phyloP scores from a whole-genome alignment of 2,113 vertebrate species.

The Festucalex cinctus region DNA sequence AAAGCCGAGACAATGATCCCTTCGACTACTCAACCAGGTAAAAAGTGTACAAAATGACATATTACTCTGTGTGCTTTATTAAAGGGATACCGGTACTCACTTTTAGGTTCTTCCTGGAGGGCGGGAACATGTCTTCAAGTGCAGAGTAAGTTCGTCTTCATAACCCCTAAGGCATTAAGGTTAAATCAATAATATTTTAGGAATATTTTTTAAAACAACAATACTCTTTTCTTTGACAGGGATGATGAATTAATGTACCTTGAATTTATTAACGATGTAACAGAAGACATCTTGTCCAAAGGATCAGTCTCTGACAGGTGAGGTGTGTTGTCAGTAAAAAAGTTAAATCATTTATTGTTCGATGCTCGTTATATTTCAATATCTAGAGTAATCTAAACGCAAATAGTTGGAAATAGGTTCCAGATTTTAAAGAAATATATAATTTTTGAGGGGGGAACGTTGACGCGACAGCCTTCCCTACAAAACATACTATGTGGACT shows the following conservation, averaged over 20 bases:
- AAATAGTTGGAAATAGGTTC: no score
- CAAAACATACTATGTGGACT: no score
- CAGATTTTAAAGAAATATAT: no score
- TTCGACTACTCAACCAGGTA: constrained; percentile 71
- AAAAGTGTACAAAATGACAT: background rate
- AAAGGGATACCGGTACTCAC: background rate
- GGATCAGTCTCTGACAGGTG: constrained; percentile 89
- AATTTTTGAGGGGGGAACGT: no score
- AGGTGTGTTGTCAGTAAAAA: background rate
- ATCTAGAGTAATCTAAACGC: no score
- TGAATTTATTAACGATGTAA: constrained; percentile 86
- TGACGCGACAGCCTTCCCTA: no score
- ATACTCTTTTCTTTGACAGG: constrained; percentile 64
- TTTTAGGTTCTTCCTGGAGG: constrained; percentile 53
- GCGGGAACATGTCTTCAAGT: constrained; percentile 52
- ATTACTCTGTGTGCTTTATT: background rate
- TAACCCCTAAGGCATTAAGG: background rate
- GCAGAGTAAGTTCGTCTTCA: constrained; percentile 75
- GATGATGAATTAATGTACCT: constrained; percentile 88
- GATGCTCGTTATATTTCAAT: no score
- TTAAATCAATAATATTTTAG: background rate
- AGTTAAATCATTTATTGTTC: background rate
- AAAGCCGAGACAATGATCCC: constrained; percentile 25
- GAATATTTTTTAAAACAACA: background rate
- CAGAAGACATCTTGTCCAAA: constrained; percentile 86